Percentiles rank a stretch among this genome's conserved stretches.
phyloP scores from a whole-genome alignment of 2,797 vertebrate genomes.

The Acipenser oxyrinchus region DNA sequence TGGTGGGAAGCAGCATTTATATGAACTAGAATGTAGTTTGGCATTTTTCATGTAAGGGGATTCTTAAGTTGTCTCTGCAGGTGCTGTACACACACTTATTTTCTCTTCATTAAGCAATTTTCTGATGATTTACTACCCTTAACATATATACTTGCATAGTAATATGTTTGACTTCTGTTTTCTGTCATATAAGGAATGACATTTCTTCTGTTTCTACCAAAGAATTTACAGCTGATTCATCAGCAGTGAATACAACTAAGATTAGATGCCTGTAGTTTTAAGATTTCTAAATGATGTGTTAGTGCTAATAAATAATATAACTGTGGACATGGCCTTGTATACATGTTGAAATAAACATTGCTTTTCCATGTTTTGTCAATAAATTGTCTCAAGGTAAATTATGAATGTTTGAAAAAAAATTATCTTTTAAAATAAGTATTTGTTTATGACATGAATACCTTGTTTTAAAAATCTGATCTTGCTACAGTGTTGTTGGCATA shows the following conservation, averaged over 20 bases:
- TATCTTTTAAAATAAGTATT: conserved; percentile 18
- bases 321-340: too few relatives aligned
- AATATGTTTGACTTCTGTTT: neutral
- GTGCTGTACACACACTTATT: neutral
- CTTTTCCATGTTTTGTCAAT: conserved; percentile 12
- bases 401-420: conserved; percentile 17
- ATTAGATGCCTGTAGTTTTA: too few relatives aligned
- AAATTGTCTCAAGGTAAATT: conserved; percentile 17
- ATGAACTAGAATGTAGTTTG: neutral
- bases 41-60: conserved; percentile 7
- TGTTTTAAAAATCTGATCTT: conserved; percentile 30
- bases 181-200: neutral
- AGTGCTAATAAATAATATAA: too few relatives aligned
- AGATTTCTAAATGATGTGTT: too few relatives aligned
- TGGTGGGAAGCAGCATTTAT: too few relatives aligned
- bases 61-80: too few relatives aligned
- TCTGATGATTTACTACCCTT: neutral
- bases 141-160: neutral
- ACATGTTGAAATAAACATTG: too few relatives aligned
- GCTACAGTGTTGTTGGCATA: conserved; percentile 15
- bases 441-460: conserved; percentile 29
- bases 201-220: conserved; percentile 11
- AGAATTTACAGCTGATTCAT: conserved; percentile 13
- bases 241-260: neutral
- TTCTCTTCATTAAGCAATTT: neutral